Conservation (phyloP, 1,140 invertebrate species). For the Mya arenaria region DNA sequence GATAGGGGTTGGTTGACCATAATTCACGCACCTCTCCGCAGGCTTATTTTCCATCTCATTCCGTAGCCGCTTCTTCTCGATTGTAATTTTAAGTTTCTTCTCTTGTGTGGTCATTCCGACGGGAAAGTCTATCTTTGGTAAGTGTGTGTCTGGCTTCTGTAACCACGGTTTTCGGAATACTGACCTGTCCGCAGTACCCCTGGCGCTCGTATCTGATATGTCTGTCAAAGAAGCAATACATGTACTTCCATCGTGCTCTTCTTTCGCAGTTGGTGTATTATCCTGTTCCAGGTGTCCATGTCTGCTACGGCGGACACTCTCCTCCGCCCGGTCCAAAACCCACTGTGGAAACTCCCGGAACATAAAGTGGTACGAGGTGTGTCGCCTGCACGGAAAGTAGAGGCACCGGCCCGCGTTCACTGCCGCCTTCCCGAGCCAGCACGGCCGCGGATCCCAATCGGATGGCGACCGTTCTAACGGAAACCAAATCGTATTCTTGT, state of each 20-base stretch:
- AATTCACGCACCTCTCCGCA: slow-evolving; percentile 35
- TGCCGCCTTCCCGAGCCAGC: slow-evolving; percentile 30
- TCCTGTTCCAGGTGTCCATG: no score
- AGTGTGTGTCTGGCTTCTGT: background rate
- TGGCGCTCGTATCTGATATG: background rate
- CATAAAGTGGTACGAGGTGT: slow-evolving; percentile 49
- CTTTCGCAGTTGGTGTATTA: no score
- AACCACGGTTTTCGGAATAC: background rate
- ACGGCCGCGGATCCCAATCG: slow-evolving; percentile 41
- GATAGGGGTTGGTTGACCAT: slow-evolving; percentile 41
- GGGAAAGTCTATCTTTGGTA: slow-evolving; percentile 26
- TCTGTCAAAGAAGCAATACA: background rate
- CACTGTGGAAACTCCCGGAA: slow-evolving; percentile 32
- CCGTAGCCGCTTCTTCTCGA: slow-evolving; percentile 39
- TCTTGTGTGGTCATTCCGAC: slow-evolving; percentile 42
- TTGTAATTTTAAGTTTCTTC: slow-evolving; percentile 46
- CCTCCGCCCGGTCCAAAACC: slow-evolving; percentile 24
- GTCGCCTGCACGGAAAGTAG: slow-evolving; percentile 38
- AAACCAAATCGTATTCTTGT: slow-evolving; percentile 43
- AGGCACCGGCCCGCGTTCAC: slow-evolving; percentile 7
- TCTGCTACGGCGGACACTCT: slow-evolving; percentile 34
- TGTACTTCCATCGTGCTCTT: no score
- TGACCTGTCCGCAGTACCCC: no score
- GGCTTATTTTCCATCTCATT: slow-evolving; percentile 52
- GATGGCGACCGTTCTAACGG: slow-evolving; percentile 8